phyloP scores from a whole-genome alignment of 30 jellyfish, hydroid and myxozoan species.

The Cassiopea andromeda region DNA sequence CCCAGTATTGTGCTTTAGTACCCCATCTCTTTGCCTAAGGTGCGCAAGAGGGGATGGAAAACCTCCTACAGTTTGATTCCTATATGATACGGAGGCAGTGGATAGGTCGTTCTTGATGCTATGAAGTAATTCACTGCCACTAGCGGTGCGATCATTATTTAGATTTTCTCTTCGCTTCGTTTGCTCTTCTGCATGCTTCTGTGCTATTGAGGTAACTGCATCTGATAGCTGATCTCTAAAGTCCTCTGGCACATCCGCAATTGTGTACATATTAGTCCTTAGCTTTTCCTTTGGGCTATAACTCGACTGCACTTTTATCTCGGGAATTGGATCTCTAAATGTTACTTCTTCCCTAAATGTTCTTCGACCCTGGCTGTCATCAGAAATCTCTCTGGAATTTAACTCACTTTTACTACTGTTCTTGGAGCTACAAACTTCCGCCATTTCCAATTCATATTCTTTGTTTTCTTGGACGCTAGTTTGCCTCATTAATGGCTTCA shows the following conservation, averaged over 20 bases:
- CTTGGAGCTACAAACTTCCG: constrained; percentile 69
- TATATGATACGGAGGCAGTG: constrained; percentile 32
- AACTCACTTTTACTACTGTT: constrained; percentile 76
- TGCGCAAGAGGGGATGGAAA: constrained; percentile 57
- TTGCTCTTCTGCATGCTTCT: constrained; percentile 31
- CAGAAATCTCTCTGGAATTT: constrained; percentile 38
- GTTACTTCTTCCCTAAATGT: constrained; percentile 24
- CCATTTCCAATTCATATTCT: constrained; percentile 62
- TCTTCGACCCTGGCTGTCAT: constrained; percentile 30
- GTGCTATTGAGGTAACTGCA: constrained; percentile 33
- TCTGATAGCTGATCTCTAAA: constrained; percentile 57
- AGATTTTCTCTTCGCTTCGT: not conserved
- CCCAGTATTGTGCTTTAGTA: not conserved
- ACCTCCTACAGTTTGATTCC: not conserved
- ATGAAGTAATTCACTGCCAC: constrained; percentile 43
- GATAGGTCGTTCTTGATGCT: constrained; percentile 57
- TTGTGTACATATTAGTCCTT: not conserved
- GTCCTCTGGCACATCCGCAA: constrained; percentile 15
- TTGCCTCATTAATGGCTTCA: constrained; percentile 74
- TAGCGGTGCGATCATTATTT: constrained; percentile 2
- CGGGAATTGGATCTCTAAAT: constrained; percentile 68
- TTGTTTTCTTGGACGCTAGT: constrained; percentile 76
- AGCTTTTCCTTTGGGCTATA: constrained; percentile 32
- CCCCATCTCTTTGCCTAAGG: constrained; percentile 36
- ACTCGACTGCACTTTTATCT: constrained; percentile 67